phyloP scores from a whole-genome alignment of 2,797 vertebrate genomes.

The Menidia menidia region DNA sequence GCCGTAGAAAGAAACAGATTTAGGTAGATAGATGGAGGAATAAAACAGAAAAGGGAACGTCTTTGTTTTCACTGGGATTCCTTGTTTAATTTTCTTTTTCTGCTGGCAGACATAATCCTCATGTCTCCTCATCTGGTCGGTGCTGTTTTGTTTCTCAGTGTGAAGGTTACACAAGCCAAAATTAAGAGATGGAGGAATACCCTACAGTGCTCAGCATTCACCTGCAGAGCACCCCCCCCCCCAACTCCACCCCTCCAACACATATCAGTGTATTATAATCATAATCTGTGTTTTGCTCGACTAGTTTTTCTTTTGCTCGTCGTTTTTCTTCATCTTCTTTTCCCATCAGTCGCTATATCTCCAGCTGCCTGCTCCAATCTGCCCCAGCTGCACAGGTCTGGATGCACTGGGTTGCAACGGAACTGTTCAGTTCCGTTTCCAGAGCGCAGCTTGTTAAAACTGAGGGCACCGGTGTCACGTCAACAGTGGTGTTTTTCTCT shows the following conservation, averaged over 20 bases:
- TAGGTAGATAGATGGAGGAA: conserved; percentile 16
- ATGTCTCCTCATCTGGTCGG: neutral
- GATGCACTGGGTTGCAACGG: conserved; percentile 47
- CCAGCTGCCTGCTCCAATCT: conserved; percentile 18
- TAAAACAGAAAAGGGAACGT: conserved; percentile 25
- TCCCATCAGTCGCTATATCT: conserved; percentile 15
- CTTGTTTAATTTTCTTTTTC: conserved; percentile 37
- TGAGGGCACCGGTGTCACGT: conserved; percentile 44
- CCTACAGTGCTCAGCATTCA: conserved; percentile 66
- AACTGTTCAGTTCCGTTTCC: conserved; percentile 42
- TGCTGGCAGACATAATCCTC: conserved; percentile 15
- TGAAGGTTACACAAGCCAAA: conserved; percentile 24
- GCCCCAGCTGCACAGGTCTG: conserved; percentile 63
- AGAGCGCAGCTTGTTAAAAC: conserved; percentile 51
- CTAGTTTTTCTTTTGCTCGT: conserved; percentile 51
- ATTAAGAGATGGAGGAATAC: conserved; percentile 37
- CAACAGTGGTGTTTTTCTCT: conserved; percentile 20
- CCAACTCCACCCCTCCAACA: conserved; percentile 20
- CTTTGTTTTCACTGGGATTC: conserved; percentile 37
- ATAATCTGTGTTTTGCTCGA: conserved; percentile 80
- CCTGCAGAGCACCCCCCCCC: conserved; percentile 65
- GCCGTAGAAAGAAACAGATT: conserved; percentile 32
- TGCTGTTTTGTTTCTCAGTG: conserved; percentile 20
- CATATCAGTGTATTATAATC: conserved; percentile 9
- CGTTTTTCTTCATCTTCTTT: conserved; percentile 20